Evolutionary conservation across 2,797 vertebrate species (phyloP).

Genomic region (Coranthus polyacanthus): DNA sequence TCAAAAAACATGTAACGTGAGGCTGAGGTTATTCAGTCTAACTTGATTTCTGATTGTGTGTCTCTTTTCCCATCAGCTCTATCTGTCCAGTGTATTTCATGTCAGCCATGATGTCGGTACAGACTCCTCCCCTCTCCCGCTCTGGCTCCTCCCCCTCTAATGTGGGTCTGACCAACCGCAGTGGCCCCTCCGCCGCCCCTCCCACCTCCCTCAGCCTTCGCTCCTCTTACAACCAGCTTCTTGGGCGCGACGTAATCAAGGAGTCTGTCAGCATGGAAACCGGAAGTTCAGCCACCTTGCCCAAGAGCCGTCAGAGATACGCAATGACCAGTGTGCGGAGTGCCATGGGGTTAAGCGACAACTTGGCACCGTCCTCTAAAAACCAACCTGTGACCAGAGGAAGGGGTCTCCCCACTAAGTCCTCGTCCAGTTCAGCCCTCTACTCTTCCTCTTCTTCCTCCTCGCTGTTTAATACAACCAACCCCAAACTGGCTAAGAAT

Average conservation of each 20-base stretch:
- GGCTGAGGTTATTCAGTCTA: background rate
- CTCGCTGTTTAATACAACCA: constrained; percentile 84
- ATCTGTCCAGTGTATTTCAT: constrained; percentile 73
- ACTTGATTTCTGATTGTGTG: constrained; percentile 1
- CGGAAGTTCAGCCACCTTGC: constrained; percentile 88
- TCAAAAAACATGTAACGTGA: too few species aligned
- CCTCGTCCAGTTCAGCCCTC: constrained; percentile 87
- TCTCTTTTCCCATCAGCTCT: constrained; percentile 57
- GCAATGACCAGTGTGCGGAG: constrained; percentile 92
- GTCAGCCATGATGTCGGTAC: constrained; percentile 89
- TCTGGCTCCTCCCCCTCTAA: constrained; percentile 87
- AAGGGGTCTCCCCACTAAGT: constrained; percentile 83
- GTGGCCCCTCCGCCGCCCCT: constrained; percentile 83
- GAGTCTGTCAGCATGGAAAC: constrained; percentile 84
- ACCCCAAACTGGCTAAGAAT: constrained; percentile 96
- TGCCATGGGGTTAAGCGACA: constrained; percentile 92
- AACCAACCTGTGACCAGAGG: constrained; percentile 73
- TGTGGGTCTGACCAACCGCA: constrained; percentile 89
- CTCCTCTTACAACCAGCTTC: constrained; percentile 94
- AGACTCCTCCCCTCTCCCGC: constrained; percentile 90
- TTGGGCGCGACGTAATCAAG: constrained; percentile 90
- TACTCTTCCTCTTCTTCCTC: constrained; percentile 90
- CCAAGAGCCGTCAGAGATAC: constrained; percentile 94
- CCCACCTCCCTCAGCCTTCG: constrained; percentile 94
- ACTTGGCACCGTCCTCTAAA: constrained; percentile 71